Percentiles rank a stretch among this genome's conserved stretches.
These are phyloP conservation scores for Azorinus chamasolen DNA, from an alignment of 2,888 invertebrate genomes.

Conservation along the genomic window DNA sequence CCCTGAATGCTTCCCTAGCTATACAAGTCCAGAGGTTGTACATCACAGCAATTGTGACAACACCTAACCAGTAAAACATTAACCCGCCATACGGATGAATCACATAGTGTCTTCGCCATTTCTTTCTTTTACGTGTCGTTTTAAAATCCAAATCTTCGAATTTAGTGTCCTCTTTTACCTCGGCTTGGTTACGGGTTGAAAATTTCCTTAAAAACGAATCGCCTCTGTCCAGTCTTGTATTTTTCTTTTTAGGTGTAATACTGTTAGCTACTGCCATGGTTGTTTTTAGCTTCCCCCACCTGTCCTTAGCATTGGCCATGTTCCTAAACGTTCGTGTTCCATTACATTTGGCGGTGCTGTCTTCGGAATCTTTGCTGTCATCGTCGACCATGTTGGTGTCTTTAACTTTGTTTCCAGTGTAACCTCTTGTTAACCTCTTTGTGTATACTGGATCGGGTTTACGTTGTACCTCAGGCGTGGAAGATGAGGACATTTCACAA, in stretches of 20 bases:
- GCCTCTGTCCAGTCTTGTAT: constrained; percentile 77
- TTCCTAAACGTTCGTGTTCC: background rate
- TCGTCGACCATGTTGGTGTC: too few species aligned
- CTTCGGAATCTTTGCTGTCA: too few species aligned
- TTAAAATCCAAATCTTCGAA: constrained; percentile 34
- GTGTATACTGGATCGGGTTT: too few species aligned
- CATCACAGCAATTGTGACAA: constrained; percentile 95
- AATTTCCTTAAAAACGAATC: constrained; percentile 94
- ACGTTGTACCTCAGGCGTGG: too few species aligned
- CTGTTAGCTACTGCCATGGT: constrained; percentile 72
- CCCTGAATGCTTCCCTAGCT: constrained; percentile 97
- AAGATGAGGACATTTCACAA: too few species aligned
- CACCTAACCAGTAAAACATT: constrained; percentile 97
- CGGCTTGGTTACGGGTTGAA: constrained; percentile 92
- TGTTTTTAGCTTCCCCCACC: constrained; percentile 58
- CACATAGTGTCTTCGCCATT: constrained; percentile 85
- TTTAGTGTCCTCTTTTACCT: constrained; percentile 52
- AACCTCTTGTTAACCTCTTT: too few species aligned
- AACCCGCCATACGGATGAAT: constrained; percentile 98
- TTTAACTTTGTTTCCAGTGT: too few species aligned
- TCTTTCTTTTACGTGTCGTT: constrained; percentile 4
- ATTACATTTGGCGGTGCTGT: constrained; percentile 4
- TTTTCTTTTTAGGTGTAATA: constrained; percentile 72
- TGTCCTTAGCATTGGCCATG: constrained; percentile 27
- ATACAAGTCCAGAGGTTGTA: constrained; percentile 99